phyloP scores from a whole-genome alignment of 2,888 invertebrate genomes.

The Dasypolia templi region DNA sequence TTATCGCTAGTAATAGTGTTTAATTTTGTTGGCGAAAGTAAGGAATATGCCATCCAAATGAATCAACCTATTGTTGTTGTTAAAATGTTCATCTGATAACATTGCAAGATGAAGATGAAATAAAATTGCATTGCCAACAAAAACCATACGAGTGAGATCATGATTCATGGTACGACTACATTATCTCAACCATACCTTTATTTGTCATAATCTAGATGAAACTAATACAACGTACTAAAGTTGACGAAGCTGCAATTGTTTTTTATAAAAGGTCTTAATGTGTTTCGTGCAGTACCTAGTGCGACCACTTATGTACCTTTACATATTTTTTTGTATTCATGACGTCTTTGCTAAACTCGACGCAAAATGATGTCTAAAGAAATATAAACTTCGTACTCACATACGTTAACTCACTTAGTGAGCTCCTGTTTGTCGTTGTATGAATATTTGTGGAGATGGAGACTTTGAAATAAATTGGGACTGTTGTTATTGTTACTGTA shows the following conservation, averaged over 20 bases:
- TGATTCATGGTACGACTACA: neutral
- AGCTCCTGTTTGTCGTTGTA: slow-evolving; percentile 17
- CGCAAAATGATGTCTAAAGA: slow-evolving; percentile 54
- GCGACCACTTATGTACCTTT: slow-evolving; percentile 33
- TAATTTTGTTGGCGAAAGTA: slow-evolving; percentile 5
- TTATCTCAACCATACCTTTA: slow-evolving; percentile 21
- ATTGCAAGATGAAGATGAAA: slow-evolving; percentile 2
- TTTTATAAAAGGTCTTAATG: slow-evolving; percentile 46
- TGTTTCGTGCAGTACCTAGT: slow-evolving; percentile 11
- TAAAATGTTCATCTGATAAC: slow-evolving; percentile 18
- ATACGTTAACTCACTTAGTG: slow-evolving; percentile 32
- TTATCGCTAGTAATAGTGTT: neutral
- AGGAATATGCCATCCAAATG: neutral
- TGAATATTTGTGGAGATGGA: slow-evolving; percentile 23
- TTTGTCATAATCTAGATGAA: slow-evolving; percentile 58
- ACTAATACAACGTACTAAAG: slow-evolving; percentile 37
- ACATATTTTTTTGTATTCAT: slow-evolving; percentile 57
- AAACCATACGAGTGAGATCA: slow-evolving; percentile 3
- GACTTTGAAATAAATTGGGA: slow-evolving; percentile 38
- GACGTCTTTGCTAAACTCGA: slow-evolving; percentile 58
- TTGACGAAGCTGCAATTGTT: slow-evolving; percentile 32
- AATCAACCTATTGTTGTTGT: slow-evolving; percentile 2
- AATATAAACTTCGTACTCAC: slow-evolving; percentile 47
- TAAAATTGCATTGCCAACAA: slow-evolving; percentile 6
- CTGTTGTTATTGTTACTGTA: slow-evolving; percentile 38